Base-by-base conservation (phyloP, 1,140 invertebrate genomes). In the Melipona quadrifasciata region DNA sequence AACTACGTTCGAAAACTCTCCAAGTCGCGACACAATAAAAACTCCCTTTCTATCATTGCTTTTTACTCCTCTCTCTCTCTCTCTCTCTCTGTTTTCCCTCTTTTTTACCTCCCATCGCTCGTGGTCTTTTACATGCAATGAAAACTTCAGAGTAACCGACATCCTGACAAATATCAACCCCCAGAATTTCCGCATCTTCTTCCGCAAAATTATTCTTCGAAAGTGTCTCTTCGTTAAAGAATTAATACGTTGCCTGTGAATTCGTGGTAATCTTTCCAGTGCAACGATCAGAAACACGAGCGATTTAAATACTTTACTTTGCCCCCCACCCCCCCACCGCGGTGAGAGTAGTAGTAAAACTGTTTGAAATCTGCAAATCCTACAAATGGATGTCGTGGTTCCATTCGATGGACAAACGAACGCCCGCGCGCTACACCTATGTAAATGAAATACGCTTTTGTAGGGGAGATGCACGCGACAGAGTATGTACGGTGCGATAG, bases 41-140 rank as follows among this genome's bases (percentile, higher is more conserved):
- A 81, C 68, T 68, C 74, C 0, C 79, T 84, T 85, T 90, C 87
- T 90, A 90, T 89, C 86, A 86, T 84, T 72, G 85, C 55, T 61
- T 73, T n/a, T 16, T 31, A 0, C 31, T 31, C 19, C 11, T 11
- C n/a, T 27, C n/a, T n/a, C n/a, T n/a, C n/a, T n/a, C n/a, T n/a
- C n/a, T 65, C 64, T 67, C 39, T 47, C 31, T 19, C 19, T 19
- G 11, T n/a, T 27, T 47, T 47, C 39, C 39, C 39, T 47, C 8
- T 65, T n/a, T 67, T 34, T 34, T 34, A 64, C 71, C 61, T 31
- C 16, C 58, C 27, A 78, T 71, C 76, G 27, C 58, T 19, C 0
- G 47, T n/a, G 31, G 34, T 39, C n/a, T 24, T 57, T 57, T 77
- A 67, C 31, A 68, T 58, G 21, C 80, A 68, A 67, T 19, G 31